These are phyloP conservation scores for Neotoma lepida DNA, from an alignment of 2,113 vertebrate genomes.

Conservation along the genomic window DNA sequence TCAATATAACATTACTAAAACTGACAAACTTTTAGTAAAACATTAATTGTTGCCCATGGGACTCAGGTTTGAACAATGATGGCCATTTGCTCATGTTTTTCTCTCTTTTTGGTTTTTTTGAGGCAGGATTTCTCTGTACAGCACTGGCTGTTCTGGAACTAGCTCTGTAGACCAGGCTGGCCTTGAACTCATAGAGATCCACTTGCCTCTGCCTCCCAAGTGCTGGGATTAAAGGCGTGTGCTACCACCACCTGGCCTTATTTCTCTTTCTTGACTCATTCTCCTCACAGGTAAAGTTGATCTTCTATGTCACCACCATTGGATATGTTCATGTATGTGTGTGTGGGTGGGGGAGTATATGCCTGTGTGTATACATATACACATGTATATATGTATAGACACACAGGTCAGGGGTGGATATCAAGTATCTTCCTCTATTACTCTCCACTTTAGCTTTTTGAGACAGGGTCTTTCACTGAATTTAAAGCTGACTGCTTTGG, in stretches of 20 bases:
- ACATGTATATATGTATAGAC: not conserved
- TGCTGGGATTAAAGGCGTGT: not conserved
- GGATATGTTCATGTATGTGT: not conserved
- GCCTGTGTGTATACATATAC: not conserved
- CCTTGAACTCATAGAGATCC: not conserved
- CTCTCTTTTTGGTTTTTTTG: no score
- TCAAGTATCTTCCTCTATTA: not conserved
- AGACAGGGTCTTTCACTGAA: not conserved
- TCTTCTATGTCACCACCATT: not conserved
- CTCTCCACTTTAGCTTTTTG: not conserved
- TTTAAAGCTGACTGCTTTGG: not conserved
- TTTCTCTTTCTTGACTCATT: not conserved
- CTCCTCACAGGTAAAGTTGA: not conserved
- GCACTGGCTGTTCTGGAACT: not conserved
- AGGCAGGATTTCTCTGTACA: no score
- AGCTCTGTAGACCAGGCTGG: not conserved
- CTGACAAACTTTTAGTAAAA: conserved; percentile 12
- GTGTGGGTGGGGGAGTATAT: no score
- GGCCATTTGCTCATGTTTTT: not conserved
- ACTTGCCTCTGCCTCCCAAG: not conserved
- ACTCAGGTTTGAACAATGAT: not conserved
- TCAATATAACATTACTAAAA: not conserved
- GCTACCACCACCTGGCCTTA: not conserved
- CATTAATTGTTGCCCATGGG: not conserved
- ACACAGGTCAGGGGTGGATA: not conserved